Conservation (phyloP, 2,888 invertebrate genomes). For the Metallyticus violacea region DNA sequence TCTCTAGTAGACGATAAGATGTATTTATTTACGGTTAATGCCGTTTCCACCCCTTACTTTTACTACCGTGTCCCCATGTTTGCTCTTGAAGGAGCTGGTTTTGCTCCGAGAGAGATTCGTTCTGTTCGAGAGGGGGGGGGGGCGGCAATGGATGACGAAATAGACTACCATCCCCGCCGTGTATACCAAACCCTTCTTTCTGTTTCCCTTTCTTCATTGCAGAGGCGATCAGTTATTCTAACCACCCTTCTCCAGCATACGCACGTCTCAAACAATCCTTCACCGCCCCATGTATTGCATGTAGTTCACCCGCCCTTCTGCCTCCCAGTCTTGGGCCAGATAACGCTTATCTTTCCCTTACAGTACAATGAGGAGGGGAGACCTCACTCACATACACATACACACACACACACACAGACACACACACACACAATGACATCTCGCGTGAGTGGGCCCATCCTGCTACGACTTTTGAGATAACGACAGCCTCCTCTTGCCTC, state of each 20-base stretch:
- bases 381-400: neutral
- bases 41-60: neutral
- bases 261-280: neutral
- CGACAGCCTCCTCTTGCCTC: too few species aligned
- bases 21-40: neutral
- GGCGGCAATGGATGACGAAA: neutral
- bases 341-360: conserved; percentile 11
- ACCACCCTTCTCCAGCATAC: neutral
- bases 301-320: neutral
- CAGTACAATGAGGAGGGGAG: neutral
- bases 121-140: neutral
- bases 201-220: conserved; percentile 4
- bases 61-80: conserved; percentile 20
- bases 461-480: neutral
- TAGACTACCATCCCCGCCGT: too few species aligned
- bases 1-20: too few species aligned
- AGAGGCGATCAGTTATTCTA: conserved; percentile 17
- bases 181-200: neutral
- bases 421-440: neutral
- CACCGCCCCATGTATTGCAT: neutral
- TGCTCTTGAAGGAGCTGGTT: neutral
- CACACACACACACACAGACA: too few species aligned
- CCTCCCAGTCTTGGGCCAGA: conserved; percentile 2
- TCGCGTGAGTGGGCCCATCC: neutral
- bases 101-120: neutral